Base-by-base conservation (phyloP, 1,140 invertebrate genomes). In the Drosophila truncata region DNA sequence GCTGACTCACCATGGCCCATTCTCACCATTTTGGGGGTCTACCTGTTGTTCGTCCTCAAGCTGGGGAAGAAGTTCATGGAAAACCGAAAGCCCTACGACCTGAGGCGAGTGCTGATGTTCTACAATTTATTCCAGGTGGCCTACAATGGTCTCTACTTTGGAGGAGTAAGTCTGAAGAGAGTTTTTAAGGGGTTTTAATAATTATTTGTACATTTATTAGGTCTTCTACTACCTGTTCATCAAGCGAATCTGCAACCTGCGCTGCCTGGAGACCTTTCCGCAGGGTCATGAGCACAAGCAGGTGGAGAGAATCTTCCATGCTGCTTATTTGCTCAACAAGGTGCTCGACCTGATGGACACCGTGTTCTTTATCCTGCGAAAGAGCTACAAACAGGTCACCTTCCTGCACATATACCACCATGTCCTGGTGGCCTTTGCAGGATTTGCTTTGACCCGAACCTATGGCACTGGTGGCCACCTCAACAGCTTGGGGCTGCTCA, bases 371-470 rank as follows among this genome's bases (percentile, higher is more conserved):
- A 94, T 98, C 11, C 93, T 98, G 14, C 94, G 96, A n/a, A 98
- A 98, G 92, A 98, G 98, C 84, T 94, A 96, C 55, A 95, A 95
- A 57, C 97, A 98, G 90, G 93, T 98, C 20, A 95, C 95, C 14
- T 97, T 98, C 82, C 94, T 98, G 2, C 97, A 98, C 80, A 95
- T 98, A 0, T 97, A 97, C 91, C 97, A 98, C 91, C 97, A 98
- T 91, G 93, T 95, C 11, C 95, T 82, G 29, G 82, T 87, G 69
- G 46, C 49, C 0, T 0, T 49, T 0, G 59, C 31, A 0, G 70
- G 67, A 9, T 91, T 74, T 39, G 0, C 46, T 23, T 1, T 76
- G 0, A 71, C 71, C 27, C 70, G 88, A 1, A 63, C 66, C 20
- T 74, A 85, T 25, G 74, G 88, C 14, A 73, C 94, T 91, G 96